Base-by-base conservation (phyloP, 2,797 vertebrate genomes). In the Luscinia megarhynchos region DNA sequence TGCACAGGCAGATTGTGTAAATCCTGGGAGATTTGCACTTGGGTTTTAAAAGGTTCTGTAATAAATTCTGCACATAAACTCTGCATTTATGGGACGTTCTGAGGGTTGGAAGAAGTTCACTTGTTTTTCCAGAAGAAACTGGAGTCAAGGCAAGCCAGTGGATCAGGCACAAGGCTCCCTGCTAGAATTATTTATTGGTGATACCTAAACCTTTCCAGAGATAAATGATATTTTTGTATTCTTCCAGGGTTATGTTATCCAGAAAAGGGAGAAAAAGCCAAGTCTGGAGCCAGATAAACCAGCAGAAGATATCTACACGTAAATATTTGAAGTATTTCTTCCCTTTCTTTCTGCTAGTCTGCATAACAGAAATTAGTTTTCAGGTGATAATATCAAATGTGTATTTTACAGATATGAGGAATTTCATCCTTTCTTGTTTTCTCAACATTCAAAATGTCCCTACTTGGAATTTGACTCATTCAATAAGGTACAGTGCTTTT, bases 341-440 rank as follows among this genome's bases (percentile, higher is more conserved):
- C 16, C 9, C 3, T 94, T 69, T 70, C 14, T 32, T 59, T 10
- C 40, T 87, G 7, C 55, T 88, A 53, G 40, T 30, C 69, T 89
- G 24, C 58, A 5, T 91, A 40, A 79, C 84, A 53, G 58, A 45
- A 72, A 66, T 76, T 87, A 87, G 91, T 62, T 92, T 91, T 87
- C 93, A 95, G 97, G 62, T 96, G 89, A 92, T 96, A 46, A 61
- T 93, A 89, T 94, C 84, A 38, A 89, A 79, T 91, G 41, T 97
- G 27, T 97, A 41, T 98, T 97, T 96, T 98, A 87, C 97, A 99
- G 99, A 96, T 99, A 99, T 94, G 99, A 99, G 92, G 99, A 99
- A 96, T 99, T 99, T 97, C 99, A 99, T 96, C 99, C 99, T 81
- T 99, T 99, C 96, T 98, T 99, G 92, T 99, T 99, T 97, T 98